phyloP scores from a whole-genome alignment of 2,888 invertebrate species.

The Trichopoda pennipes region DNA sequence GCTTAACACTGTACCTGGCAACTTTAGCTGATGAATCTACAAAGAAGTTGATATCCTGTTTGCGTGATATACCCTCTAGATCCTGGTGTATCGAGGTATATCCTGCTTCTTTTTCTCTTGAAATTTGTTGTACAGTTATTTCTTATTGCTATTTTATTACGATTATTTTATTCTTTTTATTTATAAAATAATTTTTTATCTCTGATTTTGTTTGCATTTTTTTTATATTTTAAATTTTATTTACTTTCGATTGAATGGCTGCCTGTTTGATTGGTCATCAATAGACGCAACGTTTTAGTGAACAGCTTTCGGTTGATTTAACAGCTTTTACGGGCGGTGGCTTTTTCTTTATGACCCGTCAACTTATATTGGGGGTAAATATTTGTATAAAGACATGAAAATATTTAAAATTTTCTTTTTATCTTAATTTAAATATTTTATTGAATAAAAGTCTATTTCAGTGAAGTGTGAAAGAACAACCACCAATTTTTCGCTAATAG shows the following conservation, averaged over 20 bases:
- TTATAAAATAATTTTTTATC: not conserved
- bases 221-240: no score
- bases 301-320: constrained; percentile 76
- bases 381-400: no score
- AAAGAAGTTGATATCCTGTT: constrained; percentile 81
- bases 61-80: constrained; percentile 80
- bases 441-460: not conserved
- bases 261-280: not conserved
- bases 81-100: constrained; percentile 81
- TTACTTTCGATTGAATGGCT: not conserved
- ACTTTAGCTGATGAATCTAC: constrained; percentile 83
- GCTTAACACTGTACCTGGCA: constrained; percentile 82
- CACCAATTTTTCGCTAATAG: no score
- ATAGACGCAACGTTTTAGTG: constrained; percentile 76
- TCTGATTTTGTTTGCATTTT: not conserved
- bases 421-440: not conserved
- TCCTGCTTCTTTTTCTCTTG: not conserved
- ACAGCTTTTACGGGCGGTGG: constrained; percentile 78
- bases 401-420: no score
- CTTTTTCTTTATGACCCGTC: constrained; percentile 77
- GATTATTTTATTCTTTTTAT: not conserved
- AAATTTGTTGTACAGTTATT: not conserved
- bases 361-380: constrained; percentile 76
- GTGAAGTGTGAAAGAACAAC: not conserved
- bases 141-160: not conserved